phyloP scores from a whole-genome alignment of 2,888 invertebrate genomes.

The Zaprionus bogoriensis region DNA sequence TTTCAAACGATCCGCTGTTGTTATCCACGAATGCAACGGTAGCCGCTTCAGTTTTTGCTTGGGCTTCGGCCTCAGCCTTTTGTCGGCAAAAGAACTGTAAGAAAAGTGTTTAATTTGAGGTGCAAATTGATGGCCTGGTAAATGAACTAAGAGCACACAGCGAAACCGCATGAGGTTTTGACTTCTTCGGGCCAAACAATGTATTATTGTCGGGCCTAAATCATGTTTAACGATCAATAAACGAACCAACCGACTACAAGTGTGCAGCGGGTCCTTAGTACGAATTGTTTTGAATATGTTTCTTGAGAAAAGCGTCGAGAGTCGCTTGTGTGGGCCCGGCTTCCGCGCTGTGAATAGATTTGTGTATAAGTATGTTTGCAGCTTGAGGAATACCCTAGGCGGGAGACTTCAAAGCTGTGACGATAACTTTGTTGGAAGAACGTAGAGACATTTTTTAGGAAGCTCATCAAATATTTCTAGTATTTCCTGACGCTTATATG shows the following conservation, averaged over 20 bases:
- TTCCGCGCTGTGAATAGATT: no score
- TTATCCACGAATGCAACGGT: slow-evolving; percentile 47
- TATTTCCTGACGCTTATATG: not conserved
- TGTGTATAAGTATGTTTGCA: no score
- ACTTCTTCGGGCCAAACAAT: slow-evolving; percentile 57
- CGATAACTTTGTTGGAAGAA: slow-evolving; percentile 56
- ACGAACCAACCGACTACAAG: slow-evolving; percentile 33
- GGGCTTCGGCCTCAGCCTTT: no score
- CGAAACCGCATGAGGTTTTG: slow-evolving; percentile 50
- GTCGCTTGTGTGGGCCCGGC: slow-evolving; percentile 62
- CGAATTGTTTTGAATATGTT: slow-evolving; percentile 35
- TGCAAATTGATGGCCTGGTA: slow-evolving; percentile 39
- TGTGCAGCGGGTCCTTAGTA: slow-evolving; percentile 8
- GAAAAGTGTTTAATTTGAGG: slow-evolving; percentile 61
- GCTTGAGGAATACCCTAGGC: no score
- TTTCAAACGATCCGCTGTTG: slow-evolving; percentile 23
- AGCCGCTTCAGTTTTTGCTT: slow-evolving; percentile 26
- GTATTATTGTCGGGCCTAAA: slow-evolving; percentile 75
- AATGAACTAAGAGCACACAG: slow-evolving; percentile 38
- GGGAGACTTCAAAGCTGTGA: slow-evolving; percentile 63
- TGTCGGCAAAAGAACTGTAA: slow-evolving; percentile 53
- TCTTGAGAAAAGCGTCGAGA: slow-evolving; percentile 53
- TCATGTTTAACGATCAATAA: slow-evolving; percentile 78
- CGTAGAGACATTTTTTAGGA: slow-evolving; percentile 17
- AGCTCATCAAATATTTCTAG: slow-evolving; percentile 16